Base-by-base conservation (phyloP, 2,888 invertebrate genomes). In the Trissolcus japonicus region DNA sequence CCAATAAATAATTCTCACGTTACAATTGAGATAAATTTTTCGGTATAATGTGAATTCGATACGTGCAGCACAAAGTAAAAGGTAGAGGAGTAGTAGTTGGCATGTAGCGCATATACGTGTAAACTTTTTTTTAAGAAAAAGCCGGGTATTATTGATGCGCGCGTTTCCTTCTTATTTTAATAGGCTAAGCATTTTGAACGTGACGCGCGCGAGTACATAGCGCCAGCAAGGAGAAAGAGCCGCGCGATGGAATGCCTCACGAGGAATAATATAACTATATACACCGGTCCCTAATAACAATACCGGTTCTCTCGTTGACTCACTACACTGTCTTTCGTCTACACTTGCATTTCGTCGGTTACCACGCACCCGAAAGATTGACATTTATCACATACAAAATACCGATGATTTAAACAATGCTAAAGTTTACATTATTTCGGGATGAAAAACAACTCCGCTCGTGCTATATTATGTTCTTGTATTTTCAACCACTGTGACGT, bases 181-280 rank as follows among this genome's bases (percentile, higher is more conserved):
- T 77, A 73, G 59, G 60, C 57, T 60, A 74, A 78, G 73, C 61
- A 61, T 69, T 69, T 74, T 53, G 40, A 69, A 59, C 68, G 67
- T 63, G 66, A 67, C 63, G 65, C 68, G 35, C 35, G 68, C 19
- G 63, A 63, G 68, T 69, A 65, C 73, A 68, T 77, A 77, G 73
- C 77, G 77, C 77, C 67, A 60, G 68, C 60, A 54, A 43, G 56
- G 59, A 74, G 76, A 78, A 75, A 67, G 74, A 72, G 51, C 55
- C 72, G 73, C 63, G 72, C 67, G 65, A 74, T 76, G 80, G 79
- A 81, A 82, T 80, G 79, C 79, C 79, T 78, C 76, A 72, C 68
- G 73, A 76, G 69, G 74, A 79, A 78, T 79, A 80, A 74, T 78
- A 80, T 78, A 79, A 79, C 76, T 74, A 79, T 74, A 62, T 16